These are phyloP conservation scores for Potamilus streckersoni DNA, from an alignment of 1,140 invertebrate species.

Conservation along the genomic window DNA sequence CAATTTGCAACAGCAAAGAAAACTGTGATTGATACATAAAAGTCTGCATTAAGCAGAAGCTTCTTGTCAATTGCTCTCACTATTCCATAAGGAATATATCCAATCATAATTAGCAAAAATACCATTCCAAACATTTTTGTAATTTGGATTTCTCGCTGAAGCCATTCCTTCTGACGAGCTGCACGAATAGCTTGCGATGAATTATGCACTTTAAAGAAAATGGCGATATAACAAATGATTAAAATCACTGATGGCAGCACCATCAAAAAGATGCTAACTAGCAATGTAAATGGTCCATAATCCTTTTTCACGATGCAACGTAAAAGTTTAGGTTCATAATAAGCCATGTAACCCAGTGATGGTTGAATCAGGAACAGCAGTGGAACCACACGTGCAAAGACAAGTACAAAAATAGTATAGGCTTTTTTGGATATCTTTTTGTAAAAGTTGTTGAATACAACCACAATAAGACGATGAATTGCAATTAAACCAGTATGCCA, in stretches of 20 bases:
- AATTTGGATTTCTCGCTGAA: constrained; percentile 65
- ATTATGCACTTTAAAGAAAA: constrained; percentile 64
- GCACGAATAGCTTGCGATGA: constrained; percentile 53
- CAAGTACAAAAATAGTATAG: constrained; percentile 62
- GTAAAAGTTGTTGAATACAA: constrained; percentile 64
- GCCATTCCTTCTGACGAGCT: constrained; percentile 55
- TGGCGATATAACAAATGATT: constrained; percentile 64
- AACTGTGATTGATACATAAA: constrained; percentile 65
- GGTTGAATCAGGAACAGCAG: constrained; percentile 61
- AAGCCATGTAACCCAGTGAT: constrained; percentile 60
- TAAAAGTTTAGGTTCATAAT: constrained; percentile 63
- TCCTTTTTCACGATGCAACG: constrained; percentile 62
- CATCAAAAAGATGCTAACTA: constrained; percentile 62
- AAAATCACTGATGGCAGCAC: constrained; percentile 65
- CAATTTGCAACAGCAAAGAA: constrained; percentile 65
- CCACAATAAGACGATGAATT: constrained; percentile 66
- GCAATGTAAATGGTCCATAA: constrained; percentile 58
- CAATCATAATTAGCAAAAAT: constrained; percentile 64
- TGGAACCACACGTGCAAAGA: constrained; percentile 61
- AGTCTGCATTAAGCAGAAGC: constrained; percentile 57
- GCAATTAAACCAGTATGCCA: constrained; percentile 67
- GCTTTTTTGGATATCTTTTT: constrained; percentile 63
- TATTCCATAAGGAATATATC: constrained; percentile 65
- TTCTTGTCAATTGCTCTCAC: constrained; percentile 62
- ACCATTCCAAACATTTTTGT: constrained; percentile 69